Evolutionary conservation across 1,140 invertebrate species (phyloP).

Genomic region (Macrobrachium rosenbergii): DNA sequence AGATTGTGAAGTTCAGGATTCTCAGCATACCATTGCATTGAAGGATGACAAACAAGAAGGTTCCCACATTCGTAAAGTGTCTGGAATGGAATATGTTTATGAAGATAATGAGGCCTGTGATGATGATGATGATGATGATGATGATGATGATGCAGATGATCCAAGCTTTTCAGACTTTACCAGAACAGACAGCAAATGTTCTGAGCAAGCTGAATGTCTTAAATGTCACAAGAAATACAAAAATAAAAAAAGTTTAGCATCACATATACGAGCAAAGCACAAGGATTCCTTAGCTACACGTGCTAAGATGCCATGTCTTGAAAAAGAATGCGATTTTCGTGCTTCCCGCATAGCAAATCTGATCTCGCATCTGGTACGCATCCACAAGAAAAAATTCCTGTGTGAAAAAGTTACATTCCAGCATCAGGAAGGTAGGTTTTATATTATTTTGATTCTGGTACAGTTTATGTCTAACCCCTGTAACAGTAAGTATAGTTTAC

Average conservation of each 20-base stretch:
- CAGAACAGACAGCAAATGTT: background rate
- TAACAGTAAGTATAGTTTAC: too few species aligned
- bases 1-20: too few species aligned
- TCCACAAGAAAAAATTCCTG: conserved; percentile 39
- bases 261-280: conserved; percentile 45
- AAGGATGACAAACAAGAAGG: too few species aligned
- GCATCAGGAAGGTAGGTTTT: conserved; percentile 40
- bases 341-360: conserved; percentile 33
- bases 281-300: background rate
- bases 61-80: too few species aligned
- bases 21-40: too few species aligned
- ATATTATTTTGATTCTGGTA: too few species aligned
- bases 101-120: too few species aligned
- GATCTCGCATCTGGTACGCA: conserved; percentile 41
- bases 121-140: too few species aligned
- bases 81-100: too few species aligned
- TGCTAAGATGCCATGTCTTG: conserved; percentile 48
- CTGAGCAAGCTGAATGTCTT: background rate
- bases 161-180: too few species aligned
- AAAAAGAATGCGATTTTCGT: conserved; percentile 33
- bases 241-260: conserved; percentile 35
- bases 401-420: conserved; percentile 54
- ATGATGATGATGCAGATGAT: too few species aligned
- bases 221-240: conserved; percentile 43
- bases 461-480: too few species aligned